Conservation (phyloP, 2,113 vertebrate genomes). For the Dasyprocta punctata region DNA sequence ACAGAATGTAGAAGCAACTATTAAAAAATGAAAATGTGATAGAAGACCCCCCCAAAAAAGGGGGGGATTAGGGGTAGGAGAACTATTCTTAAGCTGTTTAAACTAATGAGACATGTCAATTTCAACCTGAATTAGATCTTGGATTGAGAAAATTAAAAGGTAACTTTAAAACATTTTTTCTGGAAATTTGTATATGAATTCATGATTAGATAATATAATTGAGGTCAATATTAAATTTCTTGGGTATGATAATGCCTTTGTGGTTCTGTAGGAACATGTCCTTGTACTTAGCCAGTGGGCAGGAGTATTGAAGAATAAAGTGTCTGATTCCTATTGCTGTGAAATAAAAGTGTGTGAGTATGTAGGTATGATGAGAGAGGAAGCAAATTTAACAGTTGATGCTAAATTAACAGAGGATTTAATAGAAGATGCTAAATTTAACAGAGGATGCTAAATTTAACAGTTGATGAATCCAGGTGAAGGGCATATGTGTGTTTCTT, state of each 20-base stretch:
- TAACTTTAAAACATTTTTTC: not conserved
- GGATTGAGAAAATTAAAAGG: not conserved
- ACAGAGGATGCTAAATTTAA: not conserved
- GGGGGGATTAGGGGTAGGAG: no score
- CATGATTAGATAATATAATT: not conserved
- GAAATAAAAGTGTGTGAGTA: not conserved
- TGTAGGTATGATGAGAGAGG: not conserved
- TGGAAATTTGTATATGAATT: not conserved
- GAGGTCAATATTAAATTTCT: not conserved
- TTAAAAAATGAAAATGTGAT: not conserved
- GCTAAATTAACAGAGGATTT: no score
- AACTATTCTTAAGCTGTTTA: not conserved
- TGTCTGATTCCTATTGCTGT: not conserved
- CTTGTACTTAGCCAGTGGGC: not conserved
- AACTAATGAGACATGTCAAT: not conserved
- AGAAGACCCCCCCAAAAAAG: not conserved
- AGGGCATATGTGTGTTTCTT: not conserved
- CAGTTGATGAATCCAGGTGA: not conserved
- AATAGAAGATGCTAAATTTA: not conserved
- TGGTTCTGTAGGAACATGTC: not conserved
- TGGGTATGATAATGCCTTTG: not conserved
- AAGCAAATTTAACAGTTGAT: not conserved
- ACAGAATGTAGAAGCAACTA: not conserved
- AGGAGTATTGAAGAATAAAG: not conserved
- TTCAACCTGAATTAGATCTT: not conserved